Evolutionary conservation across 2,113 vertebrate genomes (phyloP).

Genomic region (Gobio gobio): DNA sequence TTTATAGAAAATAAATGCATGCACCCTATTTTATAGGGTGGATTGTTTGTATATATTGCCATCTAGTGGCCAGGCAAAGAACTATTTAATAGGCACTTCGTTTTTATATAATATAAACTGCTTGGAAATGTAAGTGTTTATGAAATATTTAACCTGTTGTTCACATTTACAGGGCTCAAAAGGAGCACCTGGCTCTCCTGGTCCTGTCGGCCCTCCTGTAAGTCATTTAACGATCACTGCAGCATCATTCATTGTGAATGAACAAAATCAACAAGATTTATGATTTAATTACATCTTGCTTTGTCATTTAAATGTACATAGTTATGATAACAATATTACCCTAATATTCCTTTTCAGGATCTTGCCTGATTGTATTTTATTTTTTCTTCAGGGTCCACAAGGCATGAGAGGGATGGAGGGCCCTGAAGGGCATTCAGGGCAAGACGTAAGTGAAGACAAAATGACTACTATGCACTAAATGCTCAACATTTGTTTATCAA

Average conservation of each 20-base stretch:
- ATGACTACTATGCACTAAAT: neutral
- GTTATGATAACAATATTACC: no score
- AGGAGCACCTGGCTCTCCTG: slow-evolving; percentile 76
- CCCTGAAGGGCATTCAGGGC: slow-evolving; percentile 76
- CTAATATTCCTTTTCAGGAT: neutral
- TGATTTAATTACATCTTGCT: neutral
- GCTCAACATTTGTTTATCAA: neutral
- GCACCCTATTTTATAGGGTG: neutral
- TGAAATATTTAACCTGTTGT: slow-evolving; percentile 30
- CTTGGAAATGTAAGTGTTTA: neutral
- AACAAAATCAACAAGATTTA: neutral
- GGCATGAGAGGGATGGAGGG: slow-evolving; percentile 79
- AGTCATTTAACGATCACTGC: slow-evolving; percentile 59
- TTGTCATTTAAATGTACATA: neutral
- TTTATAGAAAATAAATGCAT: neutral
- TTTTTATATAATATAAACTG: neutral
- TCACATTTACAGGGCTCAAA: slow-evolving; percentile 74
- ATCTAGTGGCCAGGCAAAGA: slow-evolving; percentile 47
- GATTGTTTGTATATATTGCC: slow-evolving; percentile 43
- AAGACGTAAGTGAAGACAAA: slow-evolving; percentile 74
- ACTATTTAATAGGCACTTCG: neutral
- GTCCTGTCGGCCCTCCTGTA: slow-evolving; percentile 77
- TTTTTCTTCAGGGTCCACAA: slow-evolving; percentile 74
- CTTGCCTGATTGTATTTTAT: slow-evolving; percentile 29
- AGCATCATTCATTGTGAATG: neutral